Evolutionary conservation across 2,113 vertebrate genomes (phyloP).

Genomic region (Suricata suricatta): DNA sequence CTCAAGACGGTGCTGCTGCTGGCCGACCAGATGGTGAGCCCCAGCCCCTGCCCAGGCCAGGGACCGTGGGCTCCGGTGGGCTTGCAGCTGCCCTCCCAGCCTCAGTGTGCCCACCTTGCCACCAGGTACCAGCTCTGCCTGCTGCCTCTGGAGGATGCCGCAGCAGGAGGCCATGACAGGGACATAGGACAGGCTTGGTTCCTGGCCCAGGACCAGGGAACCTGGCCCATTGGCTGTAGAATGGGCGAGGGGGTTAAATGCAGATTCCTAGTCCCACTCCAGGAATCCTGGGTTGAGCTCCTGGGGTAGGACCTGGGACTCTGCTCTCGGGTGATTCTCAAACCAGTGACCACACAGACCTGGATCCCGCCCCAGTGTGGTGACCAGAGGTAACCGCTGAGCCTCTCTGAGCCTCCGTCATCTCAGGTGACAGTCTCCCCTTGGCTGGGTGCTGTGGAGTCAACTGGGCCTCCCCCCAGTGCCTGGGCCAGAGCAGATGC

Average conservation of each 20-base stretch:
- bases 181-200: background rate
- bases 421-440: background rate
- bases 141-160: background rate
- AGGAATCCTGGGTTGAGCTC: background rate
- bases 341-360: background rate
- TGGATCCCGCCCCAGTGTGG: background rate
- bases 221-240: background rate
- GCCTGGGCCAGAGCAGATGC: background rate
- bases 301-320: background rate
- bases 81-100: constrained; percentile 2
- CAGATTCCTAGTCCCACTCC: background rate
- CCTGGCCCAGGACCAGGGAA: background rate
- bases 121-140: background rate
- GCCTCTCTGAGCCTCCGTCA: background rate
- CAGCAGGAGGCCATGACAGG: background rate
- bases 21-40: constrained; percentile 97
- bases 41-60: background rate
- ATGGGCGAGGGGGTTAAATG: background rate
- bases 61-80: background rate
- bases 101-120: rapidly evolving
- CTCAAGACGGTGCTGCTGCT: constrained; percentile 97
- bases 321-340: background rate
- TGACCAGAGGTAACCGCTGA: background rate
- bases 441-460: background rate
- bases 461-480: rapidly evolving